Base-by-base conservation (phyloP, 2,113 vertebrate species). In the Aptenodytes forsteri region DNA sequence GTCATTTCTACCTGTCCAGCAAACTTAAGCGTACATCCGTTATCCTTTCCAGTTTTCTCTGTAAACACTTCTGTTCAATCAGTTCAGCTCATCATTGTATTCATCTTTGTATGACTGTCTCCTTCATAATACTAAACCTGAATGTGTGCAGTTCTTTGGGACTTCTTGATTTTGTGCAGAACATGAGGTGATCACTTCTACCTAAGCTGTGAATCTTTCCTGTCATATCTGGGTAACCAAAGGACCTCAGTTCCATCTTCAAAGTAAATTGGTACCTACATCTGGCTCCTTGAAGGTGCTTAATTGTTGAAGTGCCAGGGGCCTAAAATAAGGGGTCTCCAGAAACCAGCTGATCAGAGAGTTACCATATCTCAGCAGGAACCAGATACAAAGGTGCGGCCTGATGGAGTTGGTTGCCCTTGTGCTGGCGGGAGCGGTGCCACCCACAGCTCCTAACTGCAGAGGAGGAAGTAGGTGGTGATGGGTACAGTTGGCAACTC, bases 391-490 rank as follows among this genome's bases (percentile, higher is more conserved):
- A 75, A 44, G 44, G 12, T 0, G 0, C n/a, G 40, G 11, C 25
- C 34, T 79, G 61, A n/a, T 15, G 2, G 27, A 47, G 12, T 29
- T 38, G 62, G 20, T 86, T 91, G 36, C 29, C 49, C 32, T 80
- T 1, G 3, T 61, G 66, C 58, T 79, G 55, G 18, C 0, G 0
- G 50, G 16, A 40, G 66, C 0, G 0, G 11, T 89, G 55, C 38
- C 11, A 25, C 38, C 25, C 16, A 2, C 11, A 0, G 14, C 59
- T 91, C 36, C 55, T 25, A 14, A 11, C 34, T 69, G 3, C 32
- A 36, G 55, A n/a, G 49, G 27, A 65, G 29, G 77, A 66, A n/a
- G n/a, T 10, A 34, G 18, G 34, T 70, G 64, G 36, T 50, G 72
- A 27, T 66, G 59, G 46, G n/a, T 34, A 11, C 29, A 50, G 20